Percentiles rank a stretch among this genome's conserved stretches.
phyloP scores from a whole-genome alignment of 2,113 vertebrate genomes.

The Pao palembangensis region DNA sequence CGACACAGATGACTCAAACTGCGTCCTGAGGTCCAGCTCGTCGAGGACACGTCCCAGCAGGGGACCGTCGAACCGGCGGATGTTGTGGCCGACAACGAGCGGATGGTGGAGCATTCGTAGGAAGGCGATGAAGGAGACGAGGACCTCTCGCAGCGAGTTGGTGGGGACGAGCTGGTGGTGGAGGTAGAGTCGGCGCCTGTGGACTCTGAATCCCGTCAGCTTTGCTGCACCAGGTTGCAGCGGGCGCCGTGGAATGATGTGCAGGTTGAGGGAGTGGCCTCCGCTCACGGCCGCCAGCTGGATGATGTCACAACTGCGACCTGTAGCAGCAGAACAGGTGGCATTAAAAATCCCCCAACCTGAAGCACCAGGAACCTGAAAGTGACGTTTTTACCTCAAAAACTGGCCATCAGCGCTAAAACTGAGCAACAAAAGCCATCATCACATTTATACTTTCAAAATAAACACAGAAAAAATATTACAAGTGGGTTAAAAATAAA shows the following conservation, averaged over 20 bases:
- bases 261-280: conserved; percentile 65
- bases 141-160: conserved; percentile 59
- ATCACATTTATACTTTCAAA: too few relatives aligned
- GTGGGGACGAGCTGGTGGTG: conserved; percentile 55
- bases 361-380: background rate
- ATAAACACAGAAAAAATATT: too few relatives aligned
- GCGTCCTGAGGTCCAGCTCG: conserved; percentile 44
- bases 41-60: conserved; percentile 57
- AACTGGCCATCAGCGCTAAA: background rate
- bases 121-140: conserved; percentile 71
- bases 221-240: conserved; percentile 58
- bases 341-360: background rate
- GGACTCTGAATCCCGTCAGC: conserved; percentile 68
- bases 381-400: background rate
- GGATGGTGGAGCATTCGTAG: conserved; percentile 59
- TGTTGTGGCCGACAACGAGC: conserved; percentile 69
- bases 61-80: conserved; percentile 64
- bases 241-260: conserved; percentile 55
- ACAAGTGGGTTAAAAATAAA: too few relatives aligned
- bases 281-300: conserved; percentile 74
- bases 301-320: conserved; percentile 64
- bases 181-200: conserved; percentile 53
- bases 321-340: conserved; percentile 21
- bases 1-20: conserved; percentile 45
- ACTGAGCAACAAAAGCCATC: background rate